A percentile compares a stretch with the other conserved stretches of the same genome.
These are phyloP conservation scores for Phenganax marumi DNA, from an alignment of 92 coral and sea anemone genomes.

Conservation along the genomic window DNA sequence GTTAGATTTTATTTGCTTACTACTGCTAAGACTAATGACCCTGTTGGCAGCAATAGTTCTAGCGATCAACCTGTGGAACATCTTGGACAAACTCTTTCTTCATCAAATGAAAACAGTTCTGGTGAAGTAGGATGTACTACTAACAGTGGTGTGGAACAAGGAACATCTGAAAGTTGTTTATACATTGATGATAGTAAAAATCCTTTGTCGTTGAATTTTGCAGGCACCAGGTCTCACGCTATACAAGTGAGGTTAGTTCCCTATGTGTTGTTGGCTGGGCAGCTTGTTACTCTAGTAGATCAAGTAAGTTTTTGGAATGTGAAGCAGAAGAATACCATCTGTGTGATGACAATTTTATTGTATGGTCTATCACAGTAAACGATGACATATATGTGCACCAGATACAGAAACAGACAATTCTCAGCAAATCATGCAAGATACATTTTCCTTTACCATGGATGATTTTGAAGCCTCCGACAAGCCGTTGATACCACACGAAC, in stretches of 20 bases:
- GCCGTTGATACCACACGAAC: neutral
- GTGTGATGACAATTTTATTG: neutral
- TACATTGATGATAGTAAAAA: neutral
- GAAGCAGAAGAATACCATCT: neutral
- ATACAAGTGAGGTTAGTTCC: slow-evolving; percentile 11
- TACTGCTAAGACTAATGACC: neutral
- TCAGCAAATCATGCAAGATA: neutral
- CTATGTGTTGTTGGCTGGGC: slow-evolving; percentile 15
- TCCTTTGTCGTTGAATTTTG: neutral
- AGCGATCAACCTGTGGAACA: neutral
- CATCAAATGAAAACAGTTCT: neutral
- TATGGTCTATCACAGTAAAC: neutral
- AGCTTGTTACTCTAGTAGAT: neutral
- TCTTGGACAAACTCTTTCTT: neutral
- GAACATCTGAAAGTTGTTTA: neutral
- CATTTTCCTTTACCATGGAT: neutral
- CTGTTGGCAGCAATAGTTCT: neutral
- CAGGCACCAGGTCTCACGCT: neutral
- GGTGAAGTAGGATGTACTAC: neutral
- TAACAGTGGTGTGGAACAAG: no score
- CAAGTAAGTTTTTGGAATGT: neutral
- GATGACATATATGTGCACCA: neutral
- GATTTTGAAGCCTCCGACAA: neutral
- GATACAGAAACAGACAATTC: neutral
- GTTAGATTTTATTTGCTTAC: slow-evolving; percentile 1